Conservation (phyloP, 2,888 invertebrate species). For the Tiliacea aurago region DNA sequence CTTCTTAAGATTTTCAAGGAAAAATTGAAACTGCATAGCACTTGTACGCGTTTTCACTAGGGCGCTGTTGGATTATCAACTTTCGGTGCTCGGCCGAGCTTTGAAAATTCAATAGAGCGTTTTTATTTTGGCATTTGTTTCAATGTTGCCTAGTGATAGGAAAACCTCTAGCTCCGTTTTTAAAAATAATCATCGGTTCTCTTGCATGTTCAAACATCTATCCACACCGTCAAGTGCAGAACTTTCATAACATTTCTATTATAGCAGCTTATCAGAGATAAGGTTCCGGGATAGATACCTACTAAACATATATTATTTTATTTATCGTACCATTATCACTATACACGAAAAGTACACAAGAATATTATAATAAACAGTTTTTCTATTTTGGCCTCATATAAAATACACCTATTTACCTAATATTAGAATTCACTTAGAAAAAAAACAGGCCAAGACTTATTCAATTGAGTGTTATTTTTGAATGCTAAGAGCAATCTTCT, state of each 20-base stretch:
- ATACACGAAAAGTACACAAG: neutral
- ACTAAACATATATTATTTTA: neutral
- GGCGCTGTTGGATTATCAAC: neutral
- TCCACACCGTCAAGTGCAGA: neutral
- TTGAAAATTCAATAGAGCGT: neutral
- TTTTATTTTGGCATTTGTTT: neutral
- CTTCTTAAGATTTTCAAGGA: too few species aligned
- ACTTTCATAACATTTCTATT: conserved; percentile 8
- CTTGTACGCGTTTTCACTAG: neutral
- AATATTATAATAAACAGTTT: conserved; percentile 1
- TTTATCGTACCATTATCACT: neutral
- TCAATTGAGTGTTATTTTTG: neutral
- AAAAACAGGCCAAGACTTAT: neutral
- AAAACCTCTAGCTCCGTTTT: neutral
- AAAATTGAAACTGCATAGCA: neutral
- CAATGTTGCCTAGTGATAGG: neutral
- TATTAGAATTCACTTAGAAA: neutral
- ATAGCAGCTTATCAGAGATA: neutral
- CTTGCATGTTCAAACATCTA: neutral
- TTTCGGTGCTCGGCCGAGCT: neutral
- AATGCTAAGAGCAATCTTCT: neutral
- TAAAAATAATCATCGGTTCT: neutral
- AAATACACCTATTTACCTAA: neutral
- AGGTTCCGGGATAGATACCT: neutral
- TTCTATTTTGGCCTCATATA: neutral